Conservation (phyloP, 2,113 vertebrate species). For the Poecile atricapillus region DNA sequence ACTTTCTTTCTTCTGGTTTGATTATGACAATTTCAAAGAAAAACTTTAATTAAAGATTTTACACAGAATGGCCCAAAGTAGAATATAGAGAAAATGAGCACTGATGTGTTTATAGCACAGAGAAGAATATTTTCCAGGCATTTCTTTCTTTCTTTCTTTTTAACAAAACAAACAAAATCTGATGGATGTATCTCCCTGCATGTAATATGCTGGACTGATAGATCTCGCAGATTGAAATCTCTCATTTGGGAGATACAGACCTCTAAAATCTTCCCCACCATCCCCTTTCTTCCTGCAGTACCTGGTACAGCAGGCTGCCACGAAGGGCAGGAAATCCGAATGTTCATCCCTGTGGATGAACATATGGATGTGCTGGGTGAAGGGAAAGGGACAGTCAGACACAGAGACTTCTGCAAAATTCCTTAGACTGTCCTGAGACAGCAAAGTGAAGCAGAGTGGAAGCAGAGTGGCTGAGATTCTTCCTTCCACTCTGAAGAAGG, state of each 20-base stretch:
- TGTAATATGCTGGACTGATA: background rate
- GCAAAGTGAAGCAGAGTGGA: background rate
- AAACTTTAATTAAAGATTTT: constrained; percentile 84
- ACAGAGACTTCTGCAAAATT: background rate
- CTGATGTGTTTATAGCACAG: constrained; percentile 68
- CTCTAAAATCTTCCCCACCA: background rate
- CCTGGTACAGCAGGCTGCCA: background rate
- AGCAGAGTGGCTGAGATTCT: background rate
- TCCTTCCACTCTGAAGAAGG: background rate
- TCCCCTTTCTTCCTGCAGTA: background rate
- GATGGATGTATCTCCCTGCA: background rate
- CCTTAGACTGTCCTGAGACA: background rate
- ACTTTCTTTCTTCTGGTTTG: constrained; percentile 74
- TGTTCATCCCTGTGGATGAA: accelerated
- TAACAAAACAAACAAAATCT: constrained; percentile 33
- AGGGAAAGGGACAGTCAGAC: background rate
- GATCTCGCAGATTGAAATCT: background rate
- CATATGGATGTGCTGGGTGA: background rate
- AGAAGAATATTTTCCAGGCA: constrained; percentile 44
- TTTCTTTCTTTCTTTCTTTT: constrained; percentile 11
- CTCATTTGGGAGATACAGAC: background rate
- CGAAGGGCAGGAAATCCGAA: background rate
- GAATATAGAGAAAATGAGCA: constrained; percentile 74
- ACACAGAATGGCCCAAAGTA: constrained; percentile 72
- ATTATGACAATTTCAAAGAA: constrained; percentile 78